Evolutionary conservation across 2,113 vertebrate species (phyloP), one percentile per base, ranked within the genome.

Genomic region (Motacilla tschutschensis): DNA sequence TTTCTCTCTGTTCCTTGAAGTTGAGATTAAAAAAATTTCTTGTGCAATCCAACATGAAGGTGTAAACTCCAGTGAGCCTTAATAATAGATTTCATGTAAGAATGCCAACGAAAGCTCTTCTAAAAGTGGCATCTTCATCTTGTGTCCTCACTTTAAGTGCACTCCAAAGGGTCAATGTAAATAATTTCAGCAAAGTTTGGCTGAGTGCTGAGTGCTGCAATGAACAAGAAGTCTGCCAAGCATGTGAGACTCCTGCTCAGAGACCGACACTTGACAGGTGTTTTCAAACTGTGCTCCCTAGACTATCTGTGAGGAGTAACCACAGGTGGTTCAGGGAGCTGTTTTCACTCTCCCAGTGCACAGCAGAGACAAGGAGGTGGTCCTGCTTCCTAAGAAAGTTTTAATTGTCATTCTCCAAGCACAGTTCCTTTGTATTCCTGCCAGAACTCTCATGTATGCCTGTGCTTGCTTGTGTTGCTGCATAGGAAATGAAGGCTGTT

Each of bases 331-430:
- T 93, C 41, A 40, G 71, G 75, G 86, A 94, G 84, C 77, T 83
- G 84, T 92, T 93, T 91, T 84, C 76, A 41, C 41, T 85, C 88
- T 84, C 81, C 67, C 64, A 50, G 72, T 50, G 69, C 88, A 79
- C 78, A 87, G 67, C 54, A 83, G 65, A 93, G 88, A 93, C 79
- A 93, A 87, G 87, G 54, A 95, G 81, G 87, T 12, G 3, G 79
- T 85, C 79, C 65, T 75, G 73, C 55, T 79, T 91, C 70, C 55
- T 80, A 64, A 73, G 82, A 91, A 95, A 93, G 90, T 95, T 95
- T 95, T 92, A 94, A 91, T 93, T 95, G 91, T 93, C 90, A 95
- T 63, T 92, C 88, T 93, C 92, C 88, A 90, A 88, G 73, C 84
- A 58, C 43, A 70, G 58, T 75, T 92, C 70, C 85, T 95, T 94